Evolutionary conservation across 2,797 vertebrate genomes (phyloP).

Genomic region (Schizothorax lantsangensis): DNA sequence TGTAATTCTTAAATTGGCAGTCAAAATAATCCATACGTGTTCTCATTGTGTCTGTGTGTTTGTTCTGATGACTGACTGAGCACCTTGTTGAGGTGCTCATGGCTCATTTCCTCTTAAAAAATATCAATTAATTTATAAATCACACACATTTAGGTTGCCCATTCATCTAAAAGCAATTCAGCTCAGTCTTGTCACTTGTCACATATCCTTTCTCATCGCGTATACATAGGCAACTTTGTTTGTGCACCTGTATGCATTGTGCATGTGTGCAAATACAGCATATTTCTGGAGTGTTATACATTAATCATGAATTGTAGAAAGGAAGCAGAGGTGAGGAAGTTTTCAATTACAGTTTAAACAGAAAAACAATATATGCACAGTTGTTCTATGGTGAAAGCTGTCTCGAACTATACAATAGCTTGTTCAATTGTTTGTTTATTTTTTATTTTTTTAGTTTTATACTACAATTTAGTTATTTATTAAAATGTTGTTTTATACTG

Average conservation of each 20-base stretch:
- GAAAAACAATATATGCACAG: background rate
- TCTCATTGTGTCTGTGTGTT: slow-evolving; percentile 18
- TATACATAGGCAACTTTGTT: background rate
- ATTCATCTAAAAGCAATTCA: slow-evolving; percentile 62
- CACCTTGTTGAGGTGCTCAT: slow-evolving; percentile 48
- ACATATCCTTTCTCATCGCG: slow-evolving; percentile 42
- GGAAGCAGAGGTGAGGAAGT: background rate
- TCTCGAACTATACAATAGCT: background rate
- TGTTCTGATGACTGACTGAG: slow-evolving; percentile 34
- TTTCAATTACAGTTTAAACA: background rate
- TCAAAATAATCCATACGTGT: slow-evolving; percentile 42
- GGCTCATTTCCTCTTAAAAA: slow-evolving; percentile 67
- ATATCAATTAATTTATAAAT: slow-evolving; percentile 64
- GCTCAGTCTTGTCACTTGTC: background rate
- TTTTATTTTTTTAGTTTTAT: background rate
- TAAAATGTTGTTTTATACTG: background rate
- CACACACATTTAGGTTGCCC: slow-evolving; percentile 55
- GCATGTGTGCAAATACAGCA: background rate
- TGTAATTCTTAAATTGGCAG: slow-evolving; percentile 50
- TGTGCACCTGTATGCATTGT: background rate
- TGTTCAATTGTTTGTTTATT: background rate
- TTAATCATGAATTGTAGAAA: slow-evolving; percentile 10
- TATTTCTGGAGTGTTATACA: slow-evolving; percentile 2
- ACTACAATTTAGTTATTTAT: background rate
- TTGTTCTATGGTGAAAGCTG: background rate